Percentiles rank a stretch among this genome's conserved stretches.
These are phyloP conservation scores for Thaleichthys pacificus DNA, from an alignment of 2,797 vertebrate genomes.

Conservation along the genomic window DNA sequence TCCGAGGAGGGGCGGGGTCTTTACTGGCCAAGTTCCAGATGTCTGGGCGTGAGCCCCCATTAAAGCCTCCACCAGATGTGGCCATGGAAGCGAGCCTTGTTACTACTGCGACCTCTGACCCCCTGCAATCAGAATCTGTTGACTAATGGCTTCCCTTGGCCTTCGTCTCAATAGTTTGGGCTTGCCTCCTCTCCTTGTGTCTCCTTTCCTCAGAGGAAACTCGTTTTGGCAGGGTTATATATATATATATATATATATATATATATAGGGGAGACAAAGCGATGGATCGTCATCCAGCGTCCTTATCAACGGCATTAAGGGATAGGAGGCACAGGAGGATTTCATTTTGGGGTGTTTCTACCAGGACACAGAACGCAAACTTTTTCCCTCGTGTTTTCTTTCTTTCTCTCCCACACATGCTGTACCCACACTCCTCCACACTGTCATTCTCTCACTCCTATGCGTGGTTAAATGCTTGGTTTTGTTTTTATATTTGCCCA, in stretches of 20 bases:
- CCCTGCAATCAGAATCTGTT: not conserved
- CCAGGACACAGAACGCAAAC: not conserved
- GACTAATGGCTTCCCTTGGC: not conserved
- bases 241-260: no score
- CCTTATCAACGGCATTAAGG: no score
- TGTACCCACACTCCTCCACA: not conserved
- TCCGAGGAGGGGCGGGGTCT: not conserved
- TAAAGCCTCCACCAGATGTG: constrained; percentile 7
- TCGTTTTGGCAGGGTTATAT: not conserved
- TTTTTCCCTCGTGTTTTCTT: not conserved
- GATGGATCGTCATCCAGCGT: no score
- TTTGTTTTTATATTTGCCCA: constrained; percentile 4
- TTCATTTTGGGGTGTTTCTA: no score
- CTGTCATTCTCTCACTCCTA: not conserved
- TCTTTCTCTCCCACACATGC: not conserved
- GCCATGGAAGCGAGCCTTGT: not conserved
- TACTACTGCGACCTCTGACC: constrained; percentile 14
- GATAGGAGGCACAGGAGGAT: no score
- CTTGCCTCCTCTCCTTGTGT: not conserved
- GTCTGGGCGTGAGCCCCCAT: constrained; percentile 15
- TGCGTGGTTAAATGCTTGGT: not conserved
- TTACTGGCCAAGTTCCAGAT: constrained; percentile 5
- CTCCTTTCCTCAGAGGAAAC: not conserved
- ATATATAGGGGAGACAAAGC: no score
- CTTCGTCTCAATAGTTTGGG: not conserved